phyloP scores from a whole-genome alignment of 2,113 vertebrate genomes.

The Podarcis cretensis region DNA sequence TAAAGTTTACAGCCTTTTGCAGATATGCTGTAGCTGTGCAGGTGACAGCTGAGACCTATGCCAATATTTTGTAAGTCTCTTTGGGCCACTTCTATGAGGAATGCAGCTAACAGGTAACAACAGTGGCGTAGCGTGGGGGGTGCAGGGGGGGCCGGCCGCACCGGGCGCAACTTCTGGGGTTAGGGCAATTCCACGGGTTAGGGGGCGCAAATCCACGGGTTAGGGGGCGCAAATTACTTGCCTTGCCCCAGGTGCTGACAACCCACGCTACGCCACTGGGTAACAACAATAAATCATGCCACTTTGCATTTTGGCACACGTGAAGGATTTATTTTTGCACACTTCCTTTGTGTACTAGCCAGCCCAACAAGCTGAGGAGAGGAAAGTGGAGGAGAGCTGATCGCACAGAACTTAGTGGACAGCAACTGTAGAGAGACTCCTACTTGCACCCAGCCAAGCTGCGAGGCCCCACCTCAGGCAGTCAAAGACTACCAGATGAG shows the following conservation, averaged over 20 bases:
- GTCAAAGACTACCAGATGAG: background rate
- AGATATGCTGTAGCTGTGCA: background rate
- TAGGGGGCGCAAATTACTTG: too few relatives aligned
- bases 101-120: too few relatives aligned
- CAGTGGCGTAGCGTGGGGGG: too few relatives aligned
- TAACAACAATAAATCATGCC: background rate
- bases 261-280: too few relatives aligned
- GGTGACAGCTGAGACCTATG: background rate
- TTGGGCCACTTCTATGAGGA: too few relatives aligned
- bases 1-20: background rate
- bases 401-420: background rate
- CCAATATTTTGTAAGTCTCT: background rate
- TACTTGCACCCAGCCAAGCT: background rate
- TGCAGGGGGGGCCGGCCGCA: too few relatives aligned
- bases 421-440: background rate
- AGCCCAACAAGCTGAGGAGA: background rate
- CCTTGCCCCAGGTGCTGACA: too few relatives aligned
- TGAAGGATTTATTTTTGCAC: background rate
- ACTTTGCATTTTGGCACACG: background rate
- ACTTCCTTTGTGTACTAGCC: background rate
- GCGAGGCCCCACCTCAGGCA: background rate
- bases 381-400: background rate
- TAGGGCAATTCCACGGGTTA: too few relatives aligned
- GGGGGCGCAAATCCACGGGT: too few relatives aligned
- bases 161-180: too few relatives aligned